These are phyloP conservation scores for Zoanthus gigantus DNA, from an alignment of 92 coral and sea anemone genomes.

Conservation along the genomic window DNA sequence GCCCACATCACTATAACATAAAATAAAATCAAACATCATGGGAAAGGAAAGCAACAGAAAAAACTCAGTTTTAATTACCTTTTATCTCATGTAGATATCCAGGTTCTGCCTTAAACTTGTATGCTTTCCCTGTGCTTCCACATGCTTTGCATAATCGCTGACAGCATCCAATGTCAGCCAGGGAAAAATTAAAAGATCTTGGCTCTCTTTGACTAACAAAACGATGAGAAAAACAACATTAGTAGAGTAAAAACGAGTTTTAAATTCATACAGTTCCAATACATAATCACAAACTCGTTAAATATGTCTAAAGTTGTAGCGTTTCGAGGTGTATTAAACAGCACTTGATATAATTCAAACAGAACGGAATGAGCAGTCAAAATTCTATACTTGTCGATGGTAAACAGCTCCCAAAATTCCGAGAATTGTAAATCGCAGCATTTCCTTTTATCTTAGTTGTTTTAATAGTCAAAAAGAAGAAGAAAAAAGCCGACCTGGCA, in stretches of 20 bases:
- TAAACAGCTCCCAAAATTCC: background rate
- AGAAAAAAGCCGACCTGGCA: background rate
- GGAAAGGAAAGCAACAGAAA: background rate
- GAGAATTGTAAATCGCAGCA: background rate
- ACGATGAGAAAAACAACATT: background rate
- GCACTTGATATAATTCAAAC: conserved; percentile 15
- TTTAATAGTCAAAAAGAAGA: background rate
- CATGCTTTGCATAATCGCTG: conserved; percentile 30
- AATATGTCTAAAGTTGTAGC: background rate
- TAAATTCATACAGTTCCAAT: background rate
- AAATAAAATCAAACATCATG: background rate
- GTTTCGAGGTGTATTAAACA: background rate
- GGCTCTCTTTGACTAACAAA: background rate
- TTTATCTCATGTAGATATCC: conserved; percentile 53
- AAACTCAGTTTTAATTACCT: conserved; percentile 30
- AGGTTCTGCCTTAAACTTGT: conserved; percentile 62
- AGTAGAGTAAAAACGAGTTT: background rate
- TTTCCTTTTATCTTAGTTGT: background rate
- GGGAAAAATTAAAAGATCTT: background rate
- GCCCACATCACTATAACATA: background rate
- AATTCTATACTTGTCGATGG: background rate
- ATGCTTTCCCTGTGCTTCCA: conserved; percentile 47
- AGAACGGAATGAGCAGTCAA: conserved; percentile 26
- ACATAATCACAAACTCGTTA: background rate
- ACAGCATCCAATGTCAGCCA: conserved; percentile 40